Evolutionary conservation across 2,888 invertebrate species (phyloP).

Genomic region (Acanthococcus lagerstroemiae): DNA sequence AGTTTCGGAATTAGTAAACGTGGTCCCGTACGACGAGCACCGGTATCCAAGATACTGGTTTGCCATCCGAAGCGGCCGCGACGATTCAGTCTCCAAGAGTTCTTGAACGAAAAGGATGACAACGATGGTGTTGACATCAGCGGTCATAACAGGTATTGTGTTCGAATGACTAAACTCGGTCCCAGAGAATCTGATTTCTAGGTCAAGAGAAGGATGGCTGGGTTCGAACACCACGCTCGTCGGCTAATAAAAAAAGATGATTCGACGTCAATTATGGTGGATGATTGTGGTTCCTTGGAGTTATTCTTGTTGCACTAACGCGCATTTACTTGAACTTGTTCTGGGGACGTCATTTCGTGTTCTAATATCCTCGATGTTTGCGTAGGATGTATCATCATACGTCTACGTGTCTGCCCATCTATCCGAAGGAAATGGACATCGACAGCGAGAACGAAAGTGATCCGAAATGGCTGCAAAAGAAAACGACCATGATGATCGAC

Average conservation of each 20-base stretch:
- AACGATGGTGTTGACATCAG: slow-evolving; percentile 72
- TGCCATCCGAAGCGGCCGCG: slow-evolving; percentile 58
- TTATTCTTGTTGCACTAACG: too few relatives aligned
- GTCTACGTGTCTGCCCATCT: slow-evolving; percentile 83
- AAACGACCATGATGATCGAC: slow-evolving; percentile 96
- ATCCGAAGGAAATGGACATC: slow-evolving; percentile 85
- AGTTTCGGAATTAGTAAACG: slow-evolving; percentile 14
- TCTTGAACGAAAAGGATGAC: slow-evolving; percentile 69
- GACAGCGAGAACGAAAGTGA: slow-evolving; percentile 92
- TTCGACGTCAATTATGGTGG: too few relatives aligned
- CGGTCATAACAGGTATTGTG: slow-evolving; percentile 64
- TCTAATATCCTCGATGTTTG: too few relatives aligned
- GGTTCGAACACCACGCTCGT: too few relatives aligned
- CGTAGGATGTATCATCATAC: slow-evolving; percentile 85
- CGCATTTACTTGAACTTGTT: too few relatives aligned
- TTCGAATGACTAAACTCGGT: too few relatives aligned
- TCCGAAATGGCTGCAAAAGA: slow-evolving; percentile 85
- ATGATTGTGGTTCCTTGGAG: too few relatives aligned
- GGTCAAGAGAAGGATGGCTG: too few relatives aligned
- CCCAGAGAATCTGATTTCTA: too few relatives aligned
- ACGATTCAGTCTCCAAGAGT: slow-evolving; percentile 68
- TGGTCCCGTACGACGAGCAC: slow-evolving; percentile 61
- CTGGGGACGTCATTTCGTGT: too few relatives aligned
- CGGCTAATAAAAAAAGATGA: too few relatives aligned
- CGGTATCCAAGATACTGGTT: slow-evolving; percentile 67